Evolutionary conservation across 2,888 invertebrate genomes (phyloP).

Genomic region (Drosophila maculinotata): DNA sequence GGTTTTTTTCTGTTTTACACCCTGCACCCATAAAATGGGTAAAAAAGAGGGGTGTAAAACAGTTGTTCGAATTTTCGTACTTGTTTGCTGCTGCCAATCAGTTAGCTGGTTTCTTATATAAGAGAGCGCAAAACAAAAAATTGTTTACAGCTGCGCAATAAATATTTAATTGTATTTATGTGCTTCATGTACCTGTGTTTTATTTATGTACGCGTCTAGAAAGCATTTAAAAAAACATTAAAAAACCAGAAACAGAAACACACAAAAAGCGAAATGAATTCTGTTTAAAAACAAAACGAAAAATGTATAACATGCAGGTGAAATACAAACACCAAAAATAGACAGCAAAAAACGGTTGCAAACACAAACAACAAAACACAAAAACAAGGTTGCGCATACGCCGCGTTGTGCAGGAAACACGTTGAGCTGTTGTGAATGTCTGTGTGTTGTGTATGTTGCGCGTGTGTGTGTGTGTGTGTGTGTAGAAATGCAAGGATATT

Average conservation of each 20-base stretch:
- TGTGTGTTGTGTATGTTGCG: not conserved
- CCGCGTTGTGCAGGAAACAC: slow-evolving; percentile 40
- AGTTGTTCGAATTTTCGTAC: slow-evolving; percentile 22
- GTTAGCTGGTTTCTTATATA: slow-evolving; percentile 11
- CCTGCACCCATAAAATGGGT: slow-evolving; percentile 12
- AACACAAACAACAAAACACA: slow-evolving; percentile 12
- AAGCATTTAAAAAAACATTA: slow-evolving; percentile 57
- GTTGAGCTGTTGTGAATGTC: slow-evolving; percentile 1
- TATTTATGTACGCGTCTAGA: slow-evolving; percentile 37
- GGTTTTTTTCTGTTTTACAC: slow-evolving; percentile 5
- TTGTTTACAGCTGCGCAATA: slow-evolving; percentile 48
- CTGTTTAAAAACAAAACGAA: slow-evolving; percentile 19
- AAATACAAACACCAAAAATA: slow-evolving; percentile 33
- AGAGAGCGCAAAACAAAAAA: slow-evolving; percentile 17
- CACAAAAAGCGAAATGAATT: slow-evolving; percentile 2
- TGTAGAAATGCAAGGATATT: slow-evolving; percentile 9
- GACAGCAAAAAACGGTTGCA: slow-evolving; percentile 8
- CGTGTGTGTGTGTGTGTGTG: slow-evolving; percentile 2
- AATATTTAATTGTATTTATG: slow-evolving; percentile 39
- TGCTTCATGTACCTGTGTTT: slow-evolving; percentile 15
- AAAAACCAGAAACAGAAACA: slow-evolving; percentile 17
- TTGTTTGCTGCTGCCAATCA: slow-evolving; percentile 7
- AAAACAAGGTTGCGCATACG: slow-evolving; percentile 53
- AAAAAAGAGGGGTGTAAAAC: slow-evolving; percentile 4
- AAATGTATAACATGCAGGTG: slow-evolving; percentile 9